Percentiles rank a stretch among this genome's conserved stretches.
Evolutionary conservation across 2,797 vertebrate species (phyloP).

Genomic region (Lerista edwardsae): DNA sequence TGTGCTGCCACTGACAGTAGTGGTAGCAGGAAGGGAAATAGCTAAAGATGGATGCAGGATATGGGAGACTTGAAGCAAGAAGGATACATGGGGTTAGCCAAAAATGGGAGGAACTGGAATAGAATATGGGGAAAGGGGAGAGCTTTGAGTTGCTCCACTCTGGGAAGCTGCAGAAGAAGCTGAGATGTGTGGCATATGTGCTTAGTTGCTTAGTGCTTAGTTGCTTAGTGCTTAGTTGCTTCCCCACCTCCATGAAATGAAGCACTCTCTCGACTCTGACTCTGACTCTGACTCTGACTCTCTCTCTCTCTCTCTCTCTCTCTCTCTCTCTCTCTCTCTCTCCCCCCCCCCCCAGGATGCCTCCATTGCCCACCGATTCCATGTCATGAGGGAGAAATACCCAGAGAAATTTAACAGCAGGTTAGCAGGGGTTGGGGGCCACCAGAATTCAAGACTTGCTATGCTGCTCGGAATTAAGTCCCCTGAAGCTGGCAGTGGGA

Average conservation of each 20-base stretch:
- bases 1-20: neutral
- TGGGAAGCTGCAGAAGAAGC: too few relatives aligned
- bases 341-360: slow-evolving; percentile 82
- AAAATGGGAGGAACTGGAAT: neutral
- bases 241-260: neutral
- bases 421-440: slow-evolving; percentile 67
- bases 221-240: too few relatives aligned
- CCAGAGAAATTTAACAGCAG: slow-evolving; percentile 96
- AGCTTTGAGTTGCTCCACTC: neutral
- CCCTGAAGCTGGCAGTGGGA: neutral
- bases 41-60: neutral
- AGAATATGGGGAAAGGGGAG: neutral
- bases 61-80: neutral
- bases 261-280: neutral
- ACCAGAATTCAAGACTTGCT: neutral
- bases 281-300: neutral
- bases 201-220: neutral
- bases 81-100: too few relatives aligned
- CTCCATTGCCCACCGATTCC: slow-evolving; percentile 94
- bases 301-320: neutral
- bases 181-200: neutral
- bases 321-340: neutral
- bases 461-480: neutral
- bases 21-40: neutral
- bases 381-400: slow-evolving; percentile 92